These are phyloP conservation scores for Drosophila atripex DNA, from an alignment of 2,888 invertebrate genomes.

Conservation along the genomic window DNA sequence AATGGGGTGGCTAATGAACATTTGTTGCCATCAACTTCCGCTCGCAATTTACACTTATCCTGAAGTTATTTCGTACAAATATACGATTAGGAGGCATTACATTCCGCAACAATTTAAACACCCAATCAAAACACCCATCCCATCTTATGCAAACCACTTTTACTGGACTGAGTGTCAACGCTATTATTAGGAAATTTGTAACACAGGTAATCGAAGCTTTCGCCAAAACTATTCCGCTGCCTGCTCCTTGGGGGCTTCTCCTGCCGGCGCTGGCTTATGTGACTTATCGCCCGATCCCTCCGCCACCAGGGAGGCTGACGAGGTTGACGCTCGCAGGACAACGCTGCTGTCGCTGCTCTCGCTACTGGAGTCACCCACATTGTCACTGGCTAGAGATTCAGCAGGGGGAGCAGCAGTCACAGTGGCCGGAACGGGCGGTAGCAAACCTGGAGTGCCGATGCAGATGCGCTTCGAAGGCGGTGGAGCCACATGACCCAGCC, in stretches of 20 bases:
- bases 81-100: not conserved
- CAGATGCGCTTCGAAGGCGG: constrained; percentile 73
- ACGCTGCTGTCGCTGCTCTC: constrained; percentile 72
- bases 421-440: constrained; percentile 46
- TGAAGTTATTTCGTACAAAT: constrained; percentile 16
- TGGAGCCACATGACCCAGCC: constrained; percentile 77
- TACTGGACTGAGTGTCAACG: constrained; percentile 42
- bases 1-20: constrained; percentile 18
- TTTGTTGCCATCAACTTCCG: constrained; percentile 38
- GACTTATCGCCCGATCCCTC: constrained; percentile 61
- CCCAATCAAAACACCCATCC: not conserved
- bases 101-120: not conserved
- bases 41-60: constrained; percentile 12
- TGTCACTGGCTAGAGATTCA: constrained; percentile 47
- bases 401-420: constrained; percentile 48
- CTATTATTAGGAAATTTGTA: constrained; percentile 45
- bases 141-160: constrained; percentile 30
- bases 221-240: not conserved
- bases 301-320: constrained; percentile 48
- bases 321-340: constrained; percentile 56
- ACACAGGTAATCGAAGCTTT: constrained; percentile 35
- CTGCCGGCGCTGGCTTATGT: not conserved
- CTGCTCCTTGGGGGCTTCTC: constrained; percentile 28
- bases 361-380: constrained; percentile 68
- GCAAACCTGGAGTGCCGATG: constrained; percentile 42